Evolutionary conservation across 1,140 invertebrate genomes (phyloP).

Genomic region (Listronotus bonariensis): DNA sequence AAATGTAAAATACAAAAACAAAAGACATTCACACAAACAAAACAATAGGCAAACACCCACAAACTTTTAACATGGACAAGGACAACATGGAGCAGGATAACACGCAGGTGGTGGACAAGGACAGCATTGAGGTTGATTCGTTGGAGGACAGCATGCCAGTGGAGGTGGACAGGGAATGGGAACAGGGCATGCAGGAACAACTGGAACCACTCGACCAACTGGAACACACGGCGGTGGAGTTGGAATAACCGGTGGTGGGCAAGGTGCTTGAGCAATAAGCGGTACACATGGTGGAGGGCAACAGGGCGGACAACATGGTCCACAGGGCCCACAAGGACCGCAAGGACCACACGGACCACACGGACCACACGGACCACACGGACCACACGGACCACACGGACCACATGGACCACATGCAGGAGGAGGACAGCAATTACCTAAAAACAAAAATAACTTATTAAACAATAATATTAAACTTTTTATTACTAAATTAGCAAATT

Average conservation of each 20-base stretch:
- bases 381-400: constrained; percentile 30
- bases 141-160: constrained; percentile 36
- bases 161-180: constrained; percentile 43
- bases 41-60: not conserved
- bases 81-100: constrained; percentile 37
- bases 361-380: constrained; percentile 32
- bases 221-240: constrained; percentile 44
- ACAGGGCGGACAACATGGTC: constrained; percentile 41
- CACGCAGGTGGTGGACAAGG: constrained; percentile 35
- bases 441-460: too few species aligned
- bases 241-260: constrained; percentile 46
- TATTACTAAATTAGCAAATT: too few species aligned
- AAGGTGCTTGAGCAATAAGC: constrained; percentile 46
- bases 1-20: too few species aligned
- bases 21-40: too few species aligned
- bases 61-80: constrained; percentile 26
- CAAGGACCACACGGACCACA: constrained; percentile 39
- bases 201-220: constrained; percentile 43
- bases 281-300: constrained; percentile 45
- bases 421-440: constrained; percentile 21
- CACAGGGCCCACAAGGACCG: constrained; percentile 30
- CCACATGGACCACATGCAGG: constrained; percentile 39
- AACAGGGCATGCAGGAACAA: constrained; percentile 34
- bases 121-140: constrained; percentile 35
- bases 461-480: too few species aligned